Evolutionary conservation across 1,140 invertebrate genomes (phyloP), one percentile per base, ranked within the genome.

Genomic region (Stenopsyche tienmushanensis): DNA sequence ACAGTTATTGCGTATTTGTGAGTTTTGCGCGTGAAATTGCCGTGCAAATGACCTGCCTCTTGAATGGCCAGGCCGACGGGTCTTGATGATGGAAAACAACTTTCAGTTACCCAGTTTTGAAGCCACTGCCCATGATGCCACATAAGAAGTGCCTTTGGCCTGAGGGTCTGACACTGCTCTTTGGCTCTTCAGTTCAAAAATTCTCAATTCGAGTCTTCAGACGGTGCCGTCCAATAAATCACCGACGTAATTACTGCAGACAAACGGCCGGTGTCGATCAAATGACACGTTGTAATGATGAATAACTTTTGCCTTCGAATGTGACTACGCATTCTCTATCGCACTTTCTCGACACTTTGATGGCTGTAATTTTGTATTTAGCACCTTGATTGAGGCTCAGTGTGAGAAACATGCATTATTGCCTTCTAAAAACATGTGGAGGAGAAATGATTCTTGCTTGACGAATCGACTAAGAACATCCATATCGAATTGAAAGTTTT

Each of bases 101-200:
- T 60, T 60, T 60, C 57, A 60, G 57, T 60, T 60, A 60, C 57
- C 57, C 57, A 60, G 29, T 60, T 60, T 60, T 60, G 42, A 15
- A 24, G 42, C 17, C 47, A 34, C n/a, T 23, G 23, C 3, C 49
- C 17, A 55, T 7, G 10, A 52, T 9, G 5, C 47, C 47, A 21
- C 47, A 21, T 17, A 44, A 44, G 18, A 50, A 3, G 17, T 3
- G 52, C 52, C 15, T 10, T n/a, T 55, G 20, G 23, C 23, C 26
- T 17, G 24, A 23, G 26, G 21, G 25, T 17, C 41, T 45, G 44
- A 21, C 29, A 25, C 20, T 41, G 17, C 55, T 21, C 52, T 55
- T 34, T 39, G 34, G 18, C 34, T 21, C 15, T 47, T 13, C 29
- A 34, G 29, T 47, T 47, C 8, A 8, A 9, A 47, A 15, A 13